These are phyloP conservation scores for Caenorhabditis sp. DNA, from an alignment of 2,888 invertebrate species.

Conservation along the genomic window DNA sequence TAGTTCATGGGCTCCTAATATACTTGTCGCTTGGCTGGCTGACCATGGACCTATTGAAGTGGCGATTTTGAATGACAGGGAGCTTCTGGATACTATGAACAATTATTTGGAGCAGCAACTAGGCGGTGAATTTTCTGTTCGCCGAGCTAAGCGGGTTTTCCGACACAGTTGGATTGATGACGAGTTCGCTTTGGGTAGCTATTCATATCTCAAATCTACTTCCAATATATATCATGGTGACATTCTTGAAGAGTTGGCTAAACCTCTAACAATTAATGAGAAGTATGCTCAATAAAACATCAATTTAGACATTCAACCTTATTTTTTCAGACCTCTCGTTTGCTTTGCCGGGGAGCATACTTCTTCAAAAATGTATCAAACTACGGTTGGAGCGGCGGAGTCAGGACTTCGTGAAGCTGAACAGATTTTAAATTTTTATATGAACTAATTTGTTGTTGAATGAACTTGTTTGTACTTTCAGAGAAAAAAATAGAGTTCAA, in stretches of 20 bases:
- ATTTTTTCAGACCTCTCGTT: slow-evolving; percentile 20
- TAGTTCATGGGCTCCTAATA: slow-evolving; percentile 45
- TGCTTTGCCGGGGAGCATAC: slow-evolving; percentile 55
- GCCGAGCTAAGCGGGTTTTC: slow-evolving; percentile 8
- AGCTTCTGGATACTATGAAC: slow-evolving; percentile 14
- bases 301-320: not conserved
- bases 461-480: no score
- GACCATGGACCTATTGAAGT: slow-evolving; percentile 31
- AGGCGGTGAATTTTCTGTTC: not conserved
- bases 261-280: slow-evolving; percentile 11
- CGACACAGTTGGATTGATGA: slow-evolving; percentile 43
- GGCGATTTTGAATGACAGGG: not conserved
- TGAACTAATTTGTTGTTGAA: not conserved
- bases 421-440: slow-evolving; percentile 6
- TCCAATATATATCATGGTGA: slow-evolving; percentile 7
- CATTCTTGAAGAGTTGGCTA: slow-evolving; percentile 9
- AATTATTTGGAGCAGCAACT: slow-evolving; percentile 5
- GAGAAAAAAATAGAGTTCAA: not conserved
- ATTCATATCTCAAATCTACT: slow-evolving; percentile 36
- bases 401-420: slow-evolving; percentile 39
- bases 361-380: slow-evolving; percentile 43
- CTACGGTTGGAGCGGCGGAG: slow-evolving; percentile 41
- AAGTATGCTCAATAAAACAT: slow-evolving; percentile 6
- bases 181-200: slow-evolving; percentile 35
- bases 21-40: slow-evolving; percentile 54